Base-by-base conservation (phyloP, 1,140 invertebrate genomes). In the Heliconius himera region DNA sequence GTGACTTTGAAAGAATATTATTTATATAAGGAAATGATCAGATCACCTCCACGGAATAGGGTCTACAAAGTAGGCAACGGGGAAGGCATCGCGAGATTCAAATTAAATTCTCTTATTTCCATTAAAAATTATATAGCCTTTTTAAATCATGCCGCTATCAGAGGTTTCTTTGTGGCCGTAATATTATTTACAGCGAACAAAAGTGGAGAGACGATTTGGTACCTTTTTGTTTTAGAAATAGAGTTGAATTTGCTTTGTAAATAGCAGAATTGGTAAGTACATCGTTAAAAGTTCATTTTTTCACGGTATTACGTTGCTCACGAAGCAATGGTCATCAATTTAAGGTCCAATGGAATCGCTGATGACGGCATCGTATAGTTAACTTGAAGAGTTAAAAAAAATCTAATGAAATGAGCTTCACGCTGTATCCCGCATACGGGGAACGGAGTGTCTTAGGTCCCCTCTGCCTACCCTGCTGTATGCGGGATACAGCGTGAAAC, bases 111-210 rank as follows among this genome's bases (percentile, higher is more conserved):
- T 66, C 60, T 66, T 29, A 29, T 66, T 66, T 66, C 60, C 26
- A 66, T 66, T 66, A 66, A 66, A 66, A 66, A 66, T 29, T 66
- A 66, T 66, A 66, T 29, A 66, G 60, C 22, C 60, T 66, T 66
- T 66, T 66, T 66, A 29, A 66, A 66, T 66, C 26, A 66, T 29
- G 26, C 60, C 60, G 60, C 60, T 66, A 66, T 66, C 60, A 66
- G 60, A 66, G 11, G 9, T 13, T 60, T n/a, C 60, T 66, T 66
- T 66, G 60, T 66, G 60, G 60, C 26, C 13, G 26, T 66, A 66
- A 29, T 66, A 66, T 66, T 66, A 66, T 66, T 66, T 66, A 66
- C 60, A 66, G 60, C 26, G 11, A 29, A 66, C 60, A 66, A 16
- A 26, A 29, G n/a, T 9, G 26, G 13, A 66, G 3, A 26, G 41